Evolutionary conservation across 2,888 invertebrate genomes (phyloP), one percentile per base, ranked within the genome.

Genomic region (Adelognathus sp.): DNA sequence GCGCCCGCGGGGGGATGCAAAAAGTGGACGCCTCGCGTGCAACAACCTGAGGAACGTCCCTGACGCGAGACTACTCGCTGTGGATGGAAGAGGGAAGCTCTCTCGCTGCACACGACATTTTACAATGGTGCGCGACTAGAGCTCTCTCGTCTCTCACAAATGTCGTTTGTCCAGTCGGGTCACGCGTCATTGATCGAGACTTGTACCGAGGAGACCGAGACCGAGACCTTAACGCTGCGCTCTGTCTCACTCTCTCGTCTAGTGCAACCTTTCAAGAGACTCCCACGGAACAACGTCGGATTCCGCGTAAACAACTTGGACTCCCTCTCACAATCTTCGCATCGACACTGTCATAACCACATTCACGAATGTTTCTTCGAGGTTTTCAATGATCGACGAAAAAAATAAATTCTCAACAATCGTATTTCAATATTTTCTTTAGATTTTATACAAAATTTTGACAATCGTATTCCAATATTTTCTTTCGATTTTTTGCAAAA

Each of bases 171-270:
- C 79, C 71, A 81, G 81, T 81, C 79, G 58, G 74, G 79, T 80
- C 70, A 80, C 72, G 79, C 80, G 81, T 64, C 79, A 83, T 84
- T 84, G 78, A 83, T 83, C 80, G 79, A 69, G 66, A 79, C 74
- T 64, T 67, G 64, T 64, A 69, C 36, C 46, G 63, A 66, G 46
- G 70, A 63, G 72, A 70, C 50, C 72, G 79, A 77, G 81, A 79
- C 81, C 83, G 67, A 84, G 84, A 83, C 84, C 84, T 82, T 71
- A n/a, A n/a, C n/a, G n/a, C n/a, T n/a, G n/a, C n/a, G n/a, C n/a
- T n/a, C n/a, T n/a, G n/a, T n/a, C n/a, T n/a, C n/a, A 69, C 76
- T 66, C 69, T 64, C 60, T 66, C 58, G 46, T 71, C 75, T 54
- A 33, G 33, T 76, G 76, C 79, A 80, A 76, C 80, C 80, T 82